Evolutionary conservation across 2,113 vertebrate genomes (phyloP).

Genomic region (Oryzias melastigma): DNA sequence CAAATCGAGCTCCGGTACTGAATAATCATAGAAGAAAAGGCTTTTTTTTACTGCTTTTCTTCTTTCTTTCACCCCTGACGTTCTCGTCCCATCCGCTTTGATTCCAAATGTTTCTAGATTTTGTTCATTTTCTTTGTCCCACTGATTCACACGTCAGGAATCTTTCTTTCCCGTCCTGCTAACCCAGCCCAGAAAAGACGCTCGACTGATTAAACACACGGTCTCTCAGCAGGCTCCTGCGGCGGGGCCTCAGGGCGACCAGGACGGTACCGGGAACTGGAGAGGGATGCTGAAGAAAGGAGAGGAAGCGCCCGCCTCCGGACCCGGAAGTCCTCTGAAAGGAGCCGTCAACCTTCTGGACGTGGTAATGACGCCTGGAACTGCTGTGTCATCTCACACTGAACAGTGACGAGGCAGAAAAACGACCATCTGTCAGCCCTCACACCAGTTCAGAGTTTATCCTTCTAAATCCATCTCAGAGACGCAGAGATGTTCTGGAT

Average conservation of each 20-base stretch:
- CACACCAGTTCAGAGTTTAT: too few species aligned
- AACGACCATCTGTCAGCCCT: too few species aligned
- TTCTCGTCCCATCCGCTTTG: too few species aligned
- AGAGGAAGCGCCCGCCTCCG: slow-evolving; percentile 82
- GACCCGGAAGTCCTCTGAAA: slow-evolving; percentile 90
- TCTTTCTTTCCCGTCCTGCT: neutral
- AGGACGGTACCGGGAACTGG: slow-evolving; percentile 89
- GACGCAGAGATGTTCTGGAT: too few species aligned
- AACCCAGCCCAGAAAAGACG: neutral
- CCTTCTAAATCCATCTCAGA: too few species aligned
- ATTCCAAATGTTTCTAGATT: neutral
- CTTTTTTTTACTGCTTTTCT: too few species aligned
- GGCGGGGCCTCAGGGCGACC: slow-evolving; percentile 71
- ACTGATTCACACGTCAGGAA: neutral
- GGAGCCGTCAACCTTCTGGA: slow-evolving; percentile 93
- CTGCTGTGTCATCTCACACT: neutral
- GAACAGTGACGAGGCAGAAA: too few species aligned
- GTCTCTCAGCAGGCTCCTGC: slow-evolving; percentile 31
- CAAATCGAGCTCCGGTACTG: too few species aligned
- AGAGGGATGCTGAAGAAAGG: slow-evolving; percentile 95
- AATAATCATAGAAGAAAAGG: too few species aligned
- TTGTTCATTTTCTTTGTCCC: neutral
- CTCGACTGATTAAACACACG: neutral
- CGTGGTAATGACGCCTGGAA: slow-evolving; percentile 79
- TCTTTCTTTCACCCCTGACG: too few species aligned